phyloP scores from a whole-genome alignment of 2,797 vertebrate genomes.

The Ibycter americanus region DNA sequence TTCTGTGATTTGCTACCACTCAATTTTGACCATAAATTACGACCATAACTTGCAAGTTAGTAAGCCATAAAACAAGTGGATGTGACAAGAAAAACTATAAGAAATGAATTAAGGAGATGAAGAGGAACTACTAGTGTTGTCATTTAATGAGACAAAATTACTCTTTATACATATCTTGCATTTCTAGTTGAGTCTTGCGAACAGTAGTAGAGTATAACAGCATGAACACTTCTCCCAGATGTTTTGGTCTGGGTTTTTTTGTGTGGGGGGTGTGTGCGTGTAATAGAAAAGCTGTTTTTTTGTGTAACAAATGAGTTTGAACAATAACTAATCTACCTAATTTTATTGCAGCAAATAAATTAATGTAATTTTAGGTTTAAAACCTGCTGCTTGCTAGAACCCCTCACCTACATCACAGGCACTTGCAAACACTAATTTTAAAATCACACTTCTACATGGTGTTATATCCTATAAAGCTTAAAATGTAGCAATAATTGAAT shows the following conservation, averaged over 20 bases:
- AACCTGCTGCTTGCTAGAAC: constrained; percentile 46
- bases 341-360: constrained; percentile 58
- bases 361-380: constrained; percentile 68
- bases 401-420: constrained; percentile 63
- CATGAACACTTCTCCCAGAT: not conserved
- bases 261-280: not conserved
- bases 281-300: not conserved
- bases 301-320: not conserved
- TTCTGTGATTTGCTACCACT: constrained; percentile 86
- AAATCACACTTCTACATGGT: constrained; percentile 66
- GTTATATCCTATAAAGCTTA: constrained; percentile 65
- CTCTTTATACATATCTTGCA: constrained; percentile 77
- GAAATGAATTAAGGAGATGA: constrained; percentile 93
- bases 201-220: not conserved
- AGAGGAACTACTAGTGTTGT: constrained; percentile 82
- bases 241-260: not conserved
- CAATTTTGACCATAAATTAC: constrained; percentile 93
- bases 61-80: constrained; percentile 94
- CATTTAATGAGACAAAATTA: constrained; percentile 90
- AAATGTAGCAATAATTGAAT: constrained; percentile 63
- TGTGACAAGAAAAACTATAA: constrained; percentile 90
- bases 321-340: constrained; percentile 46
- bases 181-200: constrained; percentile 64
- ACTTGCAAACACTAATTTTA: constrained; percentile 65
- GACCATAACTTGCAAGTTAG: constrained; percentile 89